phyloP scores from a whole-genome alignment of 2,888 invertebrate species.

The Scrobipalpa atriplicella region DNA sequence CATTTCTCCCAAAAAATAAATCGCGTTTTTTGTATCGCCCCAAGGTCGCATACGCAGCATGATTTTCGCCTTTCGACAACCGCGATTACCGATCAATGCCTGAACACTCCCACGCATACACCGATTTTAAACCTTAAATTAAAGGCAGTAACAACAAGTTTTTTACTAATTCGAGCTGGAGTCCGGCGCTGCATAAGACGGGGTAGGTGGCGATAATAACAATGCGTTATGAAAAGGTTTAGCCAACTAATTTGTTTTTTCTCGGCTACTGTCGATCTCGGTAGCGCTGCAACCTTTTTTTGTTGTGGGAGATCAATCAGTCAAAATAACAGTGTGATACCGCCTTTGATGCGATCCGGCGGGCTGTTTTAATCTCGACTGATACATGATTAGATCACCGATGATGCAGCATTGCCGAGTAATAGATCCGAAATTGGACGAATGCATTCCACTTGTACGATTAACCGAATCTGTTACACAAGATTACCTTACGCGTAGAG shows the following conservation, averaged over 20 bases:
- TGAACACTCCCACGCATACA: conserved; percentile 41
- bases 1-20: conserved; percentile 75
- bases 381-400: conserved; percentile 81
- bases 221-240: conserved; percentile 82
- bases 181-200: conserved; percentile 58
- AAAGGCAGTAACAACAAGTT: conserved; percentile 45
- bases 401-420: conserved; percentile 78
- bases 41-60: conserved; percentile 78
- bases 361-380: conserved; percentile 80
- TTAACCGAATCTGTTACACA: conserved; percentile 48
- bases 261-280: conserved; percentile 81
- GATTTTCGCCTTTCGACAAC: conserved; percentile 77
- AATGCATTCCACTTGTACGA: conserved; percentile 62
- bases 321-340: conserved; percentile 83
- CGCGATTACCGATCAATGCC: conserved; percentile 54
- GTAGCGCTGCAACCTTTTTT: conserved; percentile 80
- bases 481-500: not conserved
- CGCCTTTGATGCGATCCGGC: conserved; percentile 81
- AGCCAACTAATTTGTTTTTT: conserved; percentile 83
- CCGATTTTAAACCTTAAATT: conserved; percentile 59
- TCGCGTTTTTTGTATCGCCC: conserved; percentile 72
- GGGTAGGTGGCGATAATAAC: conserved; percentile 80
- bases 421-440: conserved; percentile 75
- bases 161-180: conserved; percentile 50
- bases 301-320: conserved; percentile 80